Evolutionary conservation across 2,113 vertebrate species (phyloP).

Genomic region (Seriola quinqueradiata): DNA sequence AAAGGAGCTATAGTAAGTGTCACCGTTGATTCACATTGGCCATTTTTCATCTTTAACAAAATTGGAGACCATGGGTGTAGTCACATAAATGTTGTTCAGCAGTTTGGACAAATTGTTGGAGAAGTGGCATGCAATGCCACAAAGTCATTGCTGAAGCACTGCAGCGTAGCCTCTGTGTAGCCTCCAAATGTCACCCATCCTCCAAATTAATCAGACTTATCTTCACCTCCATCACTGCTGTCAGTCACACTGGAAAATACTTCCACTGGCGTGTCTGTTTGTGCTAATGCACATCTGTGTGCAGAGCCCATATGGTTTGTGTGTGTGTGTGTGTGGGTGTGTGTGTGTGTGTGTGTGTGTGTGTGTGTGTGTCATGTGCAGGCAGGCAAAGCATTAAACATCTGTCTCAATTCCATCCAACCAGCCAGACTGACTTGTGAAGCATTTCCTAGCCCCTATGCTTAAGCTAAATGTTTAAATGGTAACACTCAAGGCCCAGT

Average conservation of each 20-base stretch:
- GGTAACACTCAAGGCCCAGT: conserved; percentile 15
- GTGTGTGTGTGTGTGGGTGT: conserved; percentile 7
- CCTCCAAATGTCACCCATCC: conserved; percentile 62
- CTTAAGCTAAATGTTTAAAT: conserved; percentile 33
- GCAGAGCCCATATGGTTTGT: not conserved
- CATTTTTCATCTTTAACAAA: conserved; percentile 70
- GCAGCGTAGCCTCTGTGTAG: conserved; percentile 59
- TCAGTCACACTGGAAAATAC: conserved; percentile 65
- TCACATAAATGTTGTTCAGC: conserved; percentile 62
- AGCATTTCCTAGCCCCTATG: conserved; percentile 43
- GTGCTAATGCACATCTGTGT: not conserved
- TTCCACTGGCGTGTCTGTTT: conserved; percentile 20
- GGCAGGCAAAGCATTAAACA: conserved; percentile 68
- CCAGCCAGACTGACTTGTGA: conserved; percentile 29
- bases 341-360: conserved; percentile 13
- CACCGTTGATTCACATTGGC: conserved; percentile 48
- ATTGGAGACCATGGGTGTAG: conserved; percentile 47
- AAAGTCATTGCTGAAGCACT: conserved; percentile 46
- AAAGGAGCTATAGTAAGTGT: conserved; percentile 24
- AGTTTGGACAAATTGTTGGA: conserved; percentile 69
- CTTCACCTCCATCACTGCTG: conserved; percentile 67
- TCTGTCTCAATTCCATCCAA: conserved; percentile 71
- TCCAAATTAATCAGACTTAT: conserved; percentile 76
- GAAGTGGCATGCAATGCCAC: conserved; percentile 57
- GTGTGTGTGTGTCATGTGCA: not conserved